These are phyloP conservation scores for Phrynocephalus vlangalii DNA, from an alignment of 2,797 vertebrate species.

Conservation along the genomic window DNA sequence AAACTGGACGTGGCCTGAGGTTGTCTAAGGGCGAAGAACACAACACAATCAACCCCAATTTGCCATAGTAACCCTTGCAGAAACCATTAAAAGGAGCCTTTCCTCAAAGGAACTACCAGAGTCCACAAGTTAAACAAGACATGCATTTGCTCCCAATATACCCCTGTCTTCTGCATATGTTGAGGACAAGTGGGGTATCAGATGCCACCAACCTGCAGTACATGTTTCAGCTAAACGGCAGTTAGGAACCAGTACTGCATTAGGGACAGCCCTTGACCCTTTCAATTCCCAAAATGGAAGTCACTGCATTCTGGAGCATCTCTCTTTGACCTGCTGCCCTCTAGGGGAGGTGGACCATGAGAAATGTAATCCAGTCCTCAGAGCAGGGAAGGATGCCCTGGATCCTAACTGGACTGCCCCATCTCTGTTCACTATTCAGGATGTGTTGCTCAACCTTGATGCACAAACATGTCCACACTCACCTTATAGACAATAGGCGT, in stretches of 20 bases:
- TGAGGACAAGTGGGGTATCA: background rate
- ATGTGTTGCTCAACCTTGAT: background rate
- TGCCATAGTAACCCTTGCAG: background rate
- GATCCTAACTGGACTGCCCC: background rate
- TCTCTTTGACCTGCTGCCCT: background rate
- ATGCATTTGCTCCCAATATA: background rate
- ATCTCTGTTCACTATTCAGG: background rate
- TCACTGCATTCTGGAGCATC: background rate
- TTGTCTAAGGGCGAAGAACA: constrained; percentile 78
- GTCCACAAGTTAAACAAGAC: background rate
- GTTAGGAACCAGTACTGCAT: background rate
- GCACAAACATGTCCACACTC: constrained; percentile 30
- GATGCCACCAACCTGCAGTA: background rate
- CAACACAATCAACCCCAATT: constrained; percentile 16
- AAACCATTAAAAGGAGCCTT: fast-evolving
- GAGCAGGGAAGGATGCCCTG: too few species aligned
- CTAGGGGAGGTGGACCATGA: background rate
- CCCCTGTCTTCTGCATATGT: background rate
- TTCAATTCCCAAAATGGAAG: background rate
- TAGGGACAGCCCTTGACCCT: too few species aligned
- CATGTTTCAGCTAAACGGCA: background rate
- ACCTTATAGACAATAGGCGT: constrained; percentile 93
- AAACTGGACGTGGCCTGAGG: constrained; percentile 90
- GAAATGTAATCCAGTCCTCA: background rate
- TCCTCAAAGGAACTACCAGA: background rate